Base-by-base conservation (phyloP, 2,113 vertebrate genomes). In the Tenrec ecaudatus region DNA sequence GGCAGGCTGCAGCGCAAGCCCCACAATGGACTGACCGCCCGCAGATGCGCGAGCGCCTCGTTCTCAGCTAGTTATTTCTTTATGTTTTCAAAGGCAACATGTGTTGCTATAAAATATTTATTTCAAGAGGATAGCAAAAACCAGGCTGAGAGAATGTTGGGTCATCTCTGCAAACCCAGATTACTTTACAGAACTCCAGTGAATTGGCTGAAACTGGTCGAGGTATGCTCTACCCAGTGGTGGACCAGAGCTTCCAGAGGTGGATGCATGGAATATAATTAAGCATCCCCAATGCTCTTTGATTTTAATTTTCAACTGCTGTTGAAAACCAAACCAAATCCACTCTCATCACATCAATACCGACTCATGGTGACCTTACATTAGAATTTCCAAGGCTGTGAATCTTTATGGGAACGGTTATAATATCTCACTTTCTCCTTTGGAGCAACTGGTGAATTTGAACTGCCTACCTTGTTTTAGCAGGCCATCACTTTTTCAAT, bases 291-390 rank as follows among this genome's bases (percentile, higher is more conserved):
- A 53, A n/a, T 77, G 1, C 31, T 23, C 71, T 31, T 16, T 20
- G 36, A 14, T 90, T 92, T 82, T 76, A 76, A 90, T 85, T 78
- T 79, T 33, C 58, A 77, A 60, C 23, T 76, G 27, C 10, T 23
- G 66, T 91, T 93, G 11, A 86, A 92, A 53, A 53, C 47, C 47
- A 53, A 53, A 53, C 47, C 4, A 53, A 53, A 53, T 53, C 9
- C 47, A 53, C 47, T 12, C 47, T 53, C 47, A 14, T 53, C 9
- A 53, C 1, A 10, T 53, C 47, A 53, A 53, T 53, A 53, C 12
- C 40, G 40, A 40, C 40, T 40, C 40, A 40, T 40, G 7, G 40
- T 40, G 40, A 40, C 47, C 47, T 53, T 53, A 53, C 12, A 53
- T 53, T 53, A 53, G 9, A 10, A 53, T 53, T 53, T 53, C 47